Percentiles rank a stretch among this genome's conserved stretches.
These are phyloP conservation scores for Pogonomyrmex californicus DNA, from an alignment of 1,140 invertebrate genomes.

Conservation along the genomic window DNA sequence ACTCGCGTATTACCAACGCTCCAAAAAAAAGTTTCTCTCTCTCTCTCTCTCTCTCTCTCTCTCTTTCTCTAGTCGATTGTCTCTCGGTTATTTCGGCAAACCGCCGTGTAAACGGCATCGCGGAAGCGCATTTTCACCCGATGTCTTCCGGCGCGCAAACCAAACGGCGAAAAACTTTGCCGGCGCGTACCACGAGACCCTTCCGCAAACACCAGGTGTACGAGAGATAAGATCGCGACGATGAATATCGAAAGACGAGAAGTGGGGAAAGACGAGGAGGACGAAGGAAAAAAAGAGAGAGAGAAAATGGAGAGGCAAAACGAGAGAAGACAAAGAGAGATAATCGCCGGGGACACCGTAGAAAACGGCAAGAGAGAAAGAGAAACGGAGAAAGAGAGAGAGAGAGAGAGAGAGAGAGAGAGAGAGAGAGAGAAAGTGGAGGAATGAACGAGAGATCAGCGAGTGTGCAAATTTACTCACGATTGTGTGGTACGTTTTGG, in stretches of 20 bases:
- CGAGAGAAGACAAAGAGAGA: conserved; percentile 6
- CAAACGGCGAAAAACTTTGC: conserved; percentile 20
- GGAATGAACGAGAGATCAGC: conserved; percentile 56
- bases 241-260: conserved; percentile 21
- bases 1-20: conserved; percentile 11
- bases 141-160: conserved; percentile 40
- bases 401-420: no score
- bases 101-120: background rate
- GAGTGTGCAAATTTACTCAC: conserved; percentile 83
- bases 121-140: conserved; percentile 16
- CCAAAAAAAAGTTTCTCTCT: background rate
- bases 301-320: background rate
- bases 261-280: background rate
- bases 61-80: background rate
- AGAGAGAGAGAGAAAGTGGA: conserved; percentile 13
- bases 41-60: background rate
- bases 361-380: conserved; percentile 27
- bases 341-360: conserved; percentile 1
- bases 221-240: conserved; percentile 19
- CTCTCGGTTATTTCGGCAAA: background rate
- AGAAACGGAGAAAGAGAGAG: background rate
- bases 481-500: conserved; percentile 85
- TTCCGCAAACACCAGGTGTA: background rate
- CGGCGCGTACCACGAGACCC: conserved; percentile 51
- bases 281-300: no score